phyloP scores from a whole-genome alignment of 2,797 vertebrate genomes.

The Syndactyla subalaris region DNA sequence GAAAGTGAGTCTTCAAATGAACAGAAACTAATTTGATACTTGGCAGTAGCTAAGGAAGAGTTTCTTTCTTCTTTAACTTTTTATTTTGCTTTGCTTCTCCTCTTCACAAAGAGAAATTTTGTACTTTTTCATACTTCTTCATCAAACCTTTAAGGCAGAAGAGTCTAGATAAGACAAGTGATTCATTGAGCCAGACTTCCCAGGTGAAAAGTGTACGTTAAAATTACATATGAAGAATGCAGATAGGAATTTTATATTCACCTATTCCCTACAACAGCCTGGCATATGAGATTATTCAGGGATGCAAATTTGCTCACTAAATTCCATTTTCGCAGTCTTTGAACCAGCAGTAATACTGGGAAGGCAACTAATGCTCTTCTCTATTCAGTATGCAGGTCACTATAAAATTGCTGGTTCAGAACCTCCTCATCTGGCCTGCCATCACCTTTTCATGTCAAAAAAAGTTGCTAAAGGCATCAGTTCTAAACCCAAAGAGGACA shows the following conservation, averaged over 20 bases:
- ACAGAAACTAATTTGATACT: constrained; percentile 76
- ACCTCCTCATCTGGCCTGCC: constrained; percentile 35
- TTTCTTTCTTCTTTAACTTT: constrained; percentile 56
- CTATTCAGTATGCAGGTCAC: constrained; percentile 36
- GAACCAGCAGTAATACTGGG: neutral
- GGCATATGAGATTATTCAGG: neutral
- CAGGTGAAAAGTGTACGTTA: constrained; percentile 32
- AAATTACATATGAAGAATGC: constrained; percentile 7
- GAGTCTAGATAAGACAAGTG: constrained; percentile 24
- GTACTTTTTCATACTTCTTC: constrained; percentile 6
- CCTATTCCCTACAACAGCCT: neutral
- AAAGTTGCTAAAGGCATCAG: constrained; percentile 55
- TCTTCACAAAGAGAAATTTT: constrained; percentile 20
- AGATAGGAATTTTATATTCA: constrained; percentile 36
- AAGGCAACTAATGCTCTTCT: neutral
- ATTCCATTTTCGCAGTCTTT: constrained; percentile 25
- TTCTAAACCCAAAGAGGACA: constrained; percentile 26
- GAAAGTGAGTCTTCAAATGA: constrained; percentile 77
- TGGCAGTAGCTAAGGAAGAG: constrained; percentile 64
- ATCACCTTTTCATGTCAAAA: constrained; percentile 41
- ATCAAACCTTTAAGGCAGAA: constrained; percentile 24
- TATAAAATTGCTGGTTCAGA: constrained; percentile 38
- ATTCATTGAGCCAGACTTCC: constrained; percentile 13
- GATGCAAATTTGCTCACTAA: constrained; percentile 21
- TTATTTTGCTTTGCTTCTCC: constrained; percentile 33